phyloP scores from a whole-genome alignment of 1,140 invertebrate genomes.

The Drosophila sechellia region DNA sequence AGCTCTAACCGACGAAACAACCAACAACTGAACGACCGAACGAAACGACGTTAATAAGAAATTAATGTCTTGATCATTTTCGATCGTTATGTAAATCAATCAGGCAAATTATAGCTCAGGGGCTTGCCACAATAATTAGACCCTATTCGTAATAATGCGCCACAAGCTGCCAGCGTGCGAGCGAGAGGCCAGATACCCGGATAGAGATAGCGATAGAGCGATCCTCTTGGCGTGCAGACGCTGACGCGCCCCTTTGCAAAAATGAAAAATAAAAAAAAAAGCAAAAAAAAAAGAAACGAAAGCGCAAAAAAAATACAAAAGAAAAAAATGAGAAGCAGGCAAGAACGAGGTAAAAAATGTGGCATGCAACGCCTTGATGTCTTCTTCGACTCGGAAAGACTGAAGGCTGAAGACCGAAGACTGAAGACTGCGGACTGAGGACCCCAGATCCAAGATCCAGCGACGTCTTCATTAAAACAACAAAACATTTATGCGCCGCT shows the following conservation, averaged over 20 bases:
- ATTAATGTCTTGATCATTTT: conserved; percentile 85
- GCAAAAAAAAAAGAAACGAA: conserved; percentile 10
- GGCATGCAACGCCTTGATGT: conserved; percentile 82
- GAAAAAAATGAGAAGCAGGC: conserved; percentile 9
- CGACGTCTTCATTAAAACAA: conserved; percentile 84
- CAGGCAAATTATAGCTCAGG: conserved; percentile 84
- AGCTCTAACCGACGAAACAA: conserved; percentile 10
- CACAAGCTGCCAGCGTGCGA: conserved; percentile 43
- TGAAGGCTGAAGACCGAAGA: conserved; percentile 3
- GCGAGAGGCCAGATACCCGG: conserved; percentile 11
- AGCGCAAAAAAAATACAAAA: conserved; percentile 9
- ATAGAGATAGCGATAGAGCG: conserved; percentile 35
- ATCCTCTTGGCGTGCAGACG: conserved; percentile 71
- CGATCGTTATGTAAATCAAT: conserved; percentile 85
- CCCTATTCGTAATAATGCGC: conserved; percentile 83
- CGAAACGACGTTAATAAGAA: conserved; percentile 84
- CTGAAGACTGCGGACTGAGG: conserved; percentile 14
- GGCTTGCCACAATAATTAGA: conserved; percentile 85
- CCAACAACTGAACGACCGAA: conserved; percentile 32
- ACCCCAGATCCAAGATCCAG: conserved; percentile 36
- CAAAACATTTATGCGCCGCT: conserved; percentile 84
- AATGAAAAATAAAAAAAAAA: conserved; percentile 37
- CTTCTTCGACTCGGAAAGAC: conserved; percentile 51
- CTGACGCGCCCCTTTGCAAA: conserved; percentile 73
- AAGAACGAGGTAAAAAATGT: conserved; percentile 65